Evolutionary conservation across 2,797 vertebrate species (phyloP), one percentile per base, ranked within the genome.

Genomic region (Enteromius unitaeniatus): DNA sequence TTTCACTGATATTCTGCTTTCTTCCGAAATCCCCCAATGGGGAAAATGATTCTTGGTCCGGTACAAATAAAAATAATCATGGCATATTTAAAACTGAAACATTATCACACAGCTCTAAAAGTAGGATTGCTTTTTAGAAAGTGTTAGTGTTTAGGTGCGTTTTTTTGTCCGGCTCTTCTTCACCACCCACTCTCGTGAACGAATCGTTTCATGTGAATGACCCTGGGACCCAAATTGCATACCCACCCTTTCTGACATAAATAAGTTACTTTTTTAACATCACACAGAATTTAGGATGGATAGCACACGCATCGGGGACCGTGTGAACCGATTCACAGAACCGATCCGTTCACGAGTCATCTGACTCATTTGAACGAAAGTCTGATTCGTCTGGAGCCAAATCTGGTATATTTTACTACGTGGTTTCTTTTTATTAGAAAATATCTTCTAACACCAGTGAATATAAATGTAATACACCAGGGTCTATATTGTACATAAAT

Each of bases 111-210:
- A 26, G 2, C 21, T 58, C 28, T 69, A 31, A 37, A 79, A 47
- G 23, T 15, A 34, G 62, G 21, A 55, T 70, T 68, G 3, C 0
- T 40, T 21, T 26, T 42, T 74, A 68, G 42, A 34, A 42, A 60
- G 37, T 13, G 1, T 53, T 14, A 51, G 53, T 79, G 78, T 82
- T 47, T 76, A 75, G 53, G n/a, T 80, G 47, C 75, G n/a, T 75
- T 2, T 26, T 77, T 84, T 21, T 73, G 19, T 34, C 64, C 58
- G 3, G 28, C 19, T 19, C 9, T 37, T 8, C 58, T 64, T 75
- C 69, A 42, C 69, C 81, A 68, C 15, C 19, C 31, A 26, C 47
- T 13, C 62, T 17, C 23, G 53, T 76, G 34, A 15, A 2, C n/a
- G 3, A 26, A 40, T 76, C 13, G 21, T 42, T 26, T 42, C 34